These are phyloP conservation scores for Patiria pectinifera DNA, from an alignment of 53 echinoderm and acorn worm species.

Conservation along the genomic window DNA sequence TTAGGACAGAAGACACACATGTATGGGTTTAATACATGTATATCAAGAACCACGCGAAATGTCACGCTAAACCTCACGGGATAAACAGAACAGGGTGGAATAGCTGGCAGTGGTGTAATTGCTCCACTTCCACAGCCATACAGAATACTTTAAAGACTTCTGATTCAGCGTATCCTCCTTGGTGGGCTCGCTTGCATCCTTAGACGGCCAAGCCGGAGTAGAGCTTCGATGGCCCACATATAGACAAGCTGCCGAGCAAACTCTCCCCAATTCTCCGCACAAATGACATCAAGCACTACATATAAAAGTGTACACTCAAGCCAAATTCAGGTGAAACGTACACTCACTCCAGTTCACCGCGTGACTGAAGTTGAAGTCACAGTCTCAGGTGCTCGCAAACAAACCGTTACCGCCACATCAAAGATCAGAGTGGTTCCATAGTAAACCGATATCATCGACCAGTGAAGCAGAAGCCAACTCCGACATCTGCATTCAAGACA, in stretches of 20 bases:
- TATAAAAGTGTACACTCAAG: background rate
- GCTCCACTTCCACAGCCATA: background rate
- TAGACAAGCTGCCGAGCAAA: conserved; percentile 20
- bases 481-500: background rate
- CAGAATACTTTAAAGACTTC: background rate
- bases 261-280: background rate
- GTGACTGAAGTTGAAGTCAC: conserved; percentile 26
- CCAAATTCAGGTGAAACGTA: conserved; percentile 29
- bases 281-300: conserved; percentile 7
- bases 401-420: conserved; percentile 6
- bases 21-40: background rate
- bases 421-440: background rate
- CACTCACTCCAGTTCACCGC: conserved; percentile 3
- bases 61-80: background rate
- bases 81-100: background rate
- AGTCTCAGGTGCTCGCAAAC: conserved; percentile 14
- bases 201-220: background rate
- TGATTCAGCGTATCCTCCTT: background rate
- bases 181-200: conserved; percentile 14
- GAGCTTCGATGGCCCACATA: conserved; percentile 40
- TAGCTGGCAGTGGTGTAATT: background rate
- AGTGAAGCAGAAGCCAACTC: background rate
- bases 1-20: no score
- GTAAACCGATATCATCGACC: background rate
- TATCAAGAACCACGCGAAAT: background rate